Evolutionary conservation across 2,888 invertebrate genomes (phyloP).

Genomic region (Epiperipatus broadwayi): DNA sequence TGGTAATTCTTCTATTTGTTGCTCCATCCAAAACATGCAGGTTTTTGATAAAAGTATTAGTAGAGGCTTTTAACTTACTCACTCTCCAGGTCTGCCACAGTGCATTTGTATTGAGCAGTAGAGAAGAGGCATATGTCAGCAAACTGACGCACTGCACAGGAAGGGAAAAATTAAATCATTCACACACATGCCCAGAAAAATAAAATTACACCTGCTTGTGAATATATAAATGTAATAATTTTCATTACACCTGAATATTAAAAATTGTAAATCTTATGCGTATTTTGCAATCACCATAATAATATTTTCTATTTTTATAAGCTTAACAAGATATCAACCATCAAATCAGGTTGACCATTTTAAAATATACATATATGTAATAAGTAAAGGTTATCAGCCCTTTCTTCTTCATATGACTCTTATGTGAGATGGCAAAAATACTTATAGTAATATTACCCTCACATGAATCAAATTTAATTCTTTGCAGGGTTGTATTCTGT

Average conservation of each 20-base stretch:
- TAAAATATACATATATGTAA: no score
- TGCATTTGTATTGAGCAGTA: slow-evolving; percentile 97
- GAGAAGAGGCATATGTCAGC: slow-evolving; percentile 99
- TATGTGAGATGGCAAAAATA: no score
- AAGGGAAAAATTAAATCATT: slow-evolving; percentile 8
- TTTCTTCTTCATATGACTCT: no score
- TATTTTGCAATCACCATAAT: no score
- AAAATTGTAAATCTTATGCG: no score
- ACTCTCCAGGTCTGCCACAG: slow-evolving; percentile 92
- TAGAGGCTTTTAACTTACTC: slow-evolving; percentile 89
- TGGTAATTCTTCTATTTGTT: background rate
- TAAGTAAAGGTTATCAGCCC: no score
- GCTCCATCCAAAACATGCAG: background rate
- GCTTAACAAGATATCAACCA: no score
- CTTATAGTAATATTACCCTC: no score
- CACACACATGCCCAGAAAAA: background rate
- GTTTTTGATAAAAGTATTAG: background rate
- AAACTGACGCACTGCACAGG: slow-evolving; percentile 68
- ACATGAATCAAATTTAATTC: no score
- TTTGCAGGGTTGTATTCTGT: no score
- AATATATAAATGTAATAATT: slow-evolving; percentile 6
- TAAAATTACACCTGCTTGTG: background rate
- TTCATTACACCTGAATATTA: background rate
- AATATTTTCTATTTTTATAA: no score
- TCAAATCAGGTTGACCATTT: no score